Conservation (phyloP, 2,113 vertebrate species). For the Shinisaurus crocodilurus region DNA sequence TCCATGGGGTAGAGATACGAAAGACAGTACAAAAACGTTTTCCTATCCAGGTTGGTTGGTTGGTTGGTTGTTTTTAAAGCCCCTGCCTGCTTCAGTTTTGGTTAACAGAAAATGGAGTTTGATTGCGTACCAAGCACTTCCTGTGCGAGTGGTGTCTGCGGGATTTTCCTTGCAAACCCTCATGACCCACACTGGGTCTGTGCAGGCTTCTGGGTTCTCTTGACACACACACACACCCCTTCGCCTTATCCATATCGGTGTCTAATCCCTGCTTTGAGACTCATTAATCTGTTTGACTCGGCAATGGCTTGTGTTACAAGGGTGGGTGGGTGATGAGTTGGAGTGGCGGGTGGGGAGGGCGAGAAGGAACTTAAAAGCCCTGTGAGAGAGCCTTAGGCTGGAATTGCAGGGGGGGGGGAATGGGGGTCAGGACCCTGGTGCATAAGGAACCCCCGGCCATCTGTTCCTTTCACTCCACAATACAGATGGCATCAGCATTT, state of each 20-base stretch:
- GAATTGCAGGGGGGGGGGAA: neutral
- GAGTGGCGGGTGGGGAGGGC: neutral
- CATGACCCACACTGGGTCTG: neutral
- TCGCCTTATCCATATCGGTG: constrained; percentile 1
- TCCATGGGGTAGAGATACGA: neutral
- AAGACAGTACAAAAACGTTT: neutral
- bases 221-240: neutral
- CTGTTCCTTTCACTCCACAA: constrained; percentile 26
- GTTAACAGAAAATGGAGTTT: constrained; percentile 1
- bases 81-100: neutral
- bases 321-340: too few species aligned
- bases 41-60: neutral
- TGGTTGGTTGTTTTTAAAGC: neutral
- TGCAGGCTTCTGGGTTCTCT: neutral
- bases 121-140: neutral
- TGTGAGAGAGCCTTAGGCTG: neutral
- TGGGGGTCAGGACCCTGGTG: neutral
- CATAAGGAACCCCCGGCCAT: constrained; percentile 43
- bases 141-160: neutral
- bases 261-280: constrained; percentile 25
- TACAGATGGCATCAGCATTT: constrained; percentile 20
- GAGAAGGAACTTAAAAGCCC: neutral
- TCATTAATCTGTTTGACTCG: constrained; percentile 35
- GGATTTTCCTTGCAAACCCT: neutral
- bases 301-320: neutral